Base-by-base conservation (phyloP, 2,797 vertebrate genomes). In the Neolamprologus multifasciatus region DNA sequence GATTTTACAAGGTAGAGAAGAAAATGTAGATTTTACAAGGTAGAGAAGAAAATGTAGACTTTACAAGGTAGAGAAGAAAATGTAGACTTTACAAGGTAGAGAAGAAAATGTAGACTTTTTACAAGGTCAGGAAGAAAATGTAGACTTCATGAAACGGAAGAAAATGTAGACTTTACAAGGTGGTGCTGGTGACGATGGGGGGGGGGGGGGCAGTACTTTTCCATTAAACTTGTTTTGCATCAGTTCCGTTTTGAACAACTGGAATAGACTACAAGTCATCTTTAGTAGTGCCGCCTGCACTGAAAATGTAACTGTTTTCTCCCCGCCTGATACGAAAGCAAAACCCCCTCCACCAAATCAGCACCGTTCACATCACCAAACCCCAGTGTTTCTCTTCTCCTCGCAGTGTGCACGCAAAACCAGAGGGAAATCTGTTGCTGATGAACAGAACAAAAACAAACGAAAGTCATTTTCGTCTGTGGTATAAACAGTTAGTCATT, bases 401-500 rank as follows among this genome's bases (percentile, higher is more conserved):
- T 59, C 7, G 19, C 26, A 12, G 48, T 21, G 80, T 67, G 74
- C 91, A 79, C 82, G 74, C 50, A 36, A 31, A 86, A 91, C 78
- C 90, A 82, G 87, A 87, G 86, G 83, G 82, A 87, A 92, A 87
- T 96, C 93, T 96, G 95, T 87, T 94, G 91, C 92, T 95, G 89
- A 94, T 95, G 91, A 95, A 91, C 88, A 48, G 81, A 92, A 92
- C 87, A 82, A 94, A 95, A 95, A 95, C 94, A 94, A 95, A 93
- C 55, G 54, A 89, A 93, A 93, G 92, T 91, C 91, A 81, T 95
- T 95, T 95, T 95, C 91, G 88, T 87, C 93, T 90, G 92, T 78
- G 94, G 94, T 91, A 50, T 96, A 95, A 96, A 96, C 94, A 95
- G 91, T 94, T 91, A 92, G 94, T 91, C 89, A 88, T 93, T 88